Evolutionary conservation across 2,888 invertebrate genomes (phyloP).

Genomic region (Xiphydria camelus): DNA sequence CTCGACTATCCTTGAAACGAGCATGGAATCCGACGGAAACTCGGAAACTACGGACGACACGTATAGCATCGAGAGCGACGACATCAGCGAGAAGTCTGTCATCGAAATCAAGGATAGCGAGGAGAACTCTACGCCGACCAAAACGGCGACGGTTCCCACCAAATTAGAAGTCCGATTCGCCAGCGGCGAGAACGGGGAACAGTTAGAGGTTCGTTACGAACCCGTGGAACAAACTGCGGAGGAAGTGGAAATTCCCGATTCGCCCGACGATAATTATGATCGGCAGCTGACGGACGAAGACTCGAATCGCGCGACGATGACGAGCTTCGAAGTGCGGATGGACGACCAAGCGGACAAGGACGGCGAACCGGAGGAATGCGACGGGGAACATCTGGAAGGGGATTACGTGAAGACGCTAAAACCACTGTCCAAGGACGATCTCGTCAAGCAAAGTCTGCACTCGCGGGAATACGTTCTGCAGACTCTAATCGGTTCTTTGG

Average conservation of each 20-base stretch:
- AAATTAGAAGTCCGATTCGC: constrained; percentile 41
- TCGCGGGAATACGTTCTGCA: constrained; percentile 40
- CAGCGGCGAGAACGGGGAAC: constrained; percentile 29
- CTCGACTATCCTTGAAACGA: constrained; percentile 26
- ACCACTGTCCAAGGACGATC: constrained; percentile 30
- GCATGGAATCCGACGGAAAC: constrained; percentile 28
- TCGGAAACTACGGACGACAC: constrained; percentile 37
- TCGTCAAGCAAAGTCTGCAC: constrained; percentile 26
- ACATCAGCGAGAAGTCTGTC: constrained; percentile 37
- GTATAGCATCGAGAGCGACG: constrained; percentile 36
- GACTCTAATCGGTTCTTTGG: constrained; percentile 37
- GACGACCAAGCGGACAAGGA: constrained; percentile 20
- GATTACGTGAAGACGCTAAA: constrained; percentile 46
- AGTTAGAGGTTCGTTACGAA: constrained; percentile 27
- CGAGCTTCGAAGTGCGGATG: constrained; percentile 8
- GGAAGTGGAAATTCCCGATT: constrained; percentile 20
- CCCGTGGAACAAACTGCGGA: constrained; percentile 10
- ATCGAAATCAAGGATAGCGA: constrained; percentile 36
- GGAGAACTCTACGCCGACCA: constrained; percentile 9
- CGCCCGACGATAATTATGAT: constrained; percentile 17
- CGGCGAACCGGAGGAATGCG: constrained; percentile 3
- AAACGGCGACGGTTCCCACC: constrained; percentile 7
- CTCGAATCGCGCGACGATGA: neutral
- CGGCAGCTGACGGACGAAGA: neutral
- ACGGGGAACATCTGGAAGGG: constrained; percentile 32